phyloP scores from a whole-genome alignment of 2,888 invertebrate species.

The Acholoe squamosa region DNA sequence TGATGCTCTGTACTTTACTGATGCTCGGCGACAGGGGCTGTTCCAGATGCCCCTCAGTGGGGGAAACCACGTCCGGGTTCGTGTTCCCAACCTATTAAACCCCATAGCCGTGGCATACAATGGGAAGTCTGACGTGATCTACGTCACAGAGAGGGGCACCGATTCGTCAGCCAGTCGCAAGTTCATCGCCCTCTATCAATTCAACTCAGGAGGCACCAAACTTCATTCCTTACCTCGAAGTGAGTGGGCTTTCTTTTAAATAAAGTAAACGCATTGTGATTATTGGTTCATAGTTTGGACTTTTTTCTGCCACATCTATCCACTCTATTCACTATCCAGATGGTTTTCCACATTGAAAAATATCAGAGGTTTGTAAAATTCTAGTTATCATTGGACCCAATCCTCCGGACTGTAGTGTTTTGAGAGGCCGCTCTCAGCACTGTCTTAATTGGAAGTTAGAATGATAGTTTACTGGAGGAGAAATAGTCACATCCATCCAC shows the following conservation, averaged over 20 bases:
- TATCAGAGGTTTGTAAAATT: background rate
- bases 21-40: background rate
- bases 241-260: background rate
- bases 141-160: background rate
- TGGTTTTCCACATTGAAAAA: background rate
- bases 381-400: background rate
- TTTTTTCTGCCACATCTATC: background rate
- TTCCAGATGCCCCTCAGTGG: background rate
- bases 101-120: background rate
- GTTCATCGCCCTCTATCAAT: background rate
- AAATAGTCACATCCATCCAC: background rate
- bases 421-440: background rate
- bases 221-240: background rate
- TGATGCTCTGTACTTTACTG: background rate
- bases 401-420: background rate
- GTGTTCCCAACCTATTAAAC: background rate
- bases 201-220: background rate
- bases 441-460: background rate
- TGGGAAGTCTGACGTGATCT: background rate
- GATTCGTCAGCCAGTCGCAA: background rate
- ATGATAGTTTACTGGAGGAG: background rate
- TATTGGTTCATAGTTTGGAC: too few species aligned
- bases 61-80: background rate
- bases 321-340: too few species aligned
- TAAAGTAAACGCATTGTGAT: too few species aligned